Evolutionary conservation across 2,888 invertebrate genomes (phyloP).

Genomic region (Agrotis clavis): DNA sequence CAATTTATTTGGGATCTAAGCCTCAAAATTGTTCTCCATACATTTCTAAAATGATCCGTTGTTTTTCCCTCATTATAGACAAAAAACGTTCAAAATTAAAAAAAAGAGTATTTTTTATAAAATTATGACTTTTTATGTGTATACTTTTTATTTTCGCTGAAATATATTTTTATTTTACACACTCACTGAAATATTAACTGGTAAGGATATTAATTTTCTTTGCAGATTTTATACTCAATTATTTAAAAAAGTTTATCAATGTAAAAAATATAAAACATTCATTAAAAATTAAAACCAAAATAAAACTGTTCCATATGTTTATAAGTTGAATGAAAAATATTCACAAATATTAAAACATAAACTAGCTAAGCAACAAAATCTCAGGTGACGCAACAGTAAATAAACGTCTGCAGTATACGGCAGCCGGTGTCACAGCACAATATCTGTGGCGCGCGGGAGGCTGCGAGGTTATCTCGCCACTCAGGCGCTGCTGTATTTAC

Average conservation of each 20-base stretch:
- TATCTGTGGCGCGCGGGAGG: background rate
- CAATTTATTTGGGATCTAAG: no score
- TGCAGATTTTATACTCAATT: no score
- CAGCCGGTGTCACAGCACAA: background rate
- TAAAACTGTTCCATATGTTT: no score
- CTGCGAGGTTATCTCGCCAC: constrained; percentile 36
- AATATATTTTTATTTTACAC: no score
- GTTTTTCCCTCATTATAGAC: no score
- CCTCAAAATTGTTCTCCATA: no score
- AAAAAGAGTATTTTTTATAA: background rate
- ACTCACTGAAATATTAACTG: background rate
- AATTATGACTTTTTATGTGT: background rate
- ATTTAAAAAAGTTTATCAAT: no score
- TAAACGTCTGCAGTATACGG: background rate
- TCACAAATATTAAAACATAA: background rate
- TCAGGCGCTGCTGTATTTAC: constrained; percentile 47
- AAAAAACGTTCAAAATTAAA: background rate
- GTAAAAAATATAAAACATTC: no score
- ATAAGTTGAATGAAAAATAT: no score
- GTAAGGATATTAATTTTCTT: no score
- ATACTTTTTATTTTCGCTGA: background rate
- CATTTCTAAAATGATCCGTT: no score
- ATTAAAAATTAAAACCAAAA: no score
- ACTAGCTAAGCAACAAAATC: background rate
- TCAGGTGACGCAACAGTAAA: background rate